These are phyloP conservation scores for Chloropsis hardwickii DNA, from an alignment of 2,113 vertebrate species.

Conservation along the genomic window DNA sequence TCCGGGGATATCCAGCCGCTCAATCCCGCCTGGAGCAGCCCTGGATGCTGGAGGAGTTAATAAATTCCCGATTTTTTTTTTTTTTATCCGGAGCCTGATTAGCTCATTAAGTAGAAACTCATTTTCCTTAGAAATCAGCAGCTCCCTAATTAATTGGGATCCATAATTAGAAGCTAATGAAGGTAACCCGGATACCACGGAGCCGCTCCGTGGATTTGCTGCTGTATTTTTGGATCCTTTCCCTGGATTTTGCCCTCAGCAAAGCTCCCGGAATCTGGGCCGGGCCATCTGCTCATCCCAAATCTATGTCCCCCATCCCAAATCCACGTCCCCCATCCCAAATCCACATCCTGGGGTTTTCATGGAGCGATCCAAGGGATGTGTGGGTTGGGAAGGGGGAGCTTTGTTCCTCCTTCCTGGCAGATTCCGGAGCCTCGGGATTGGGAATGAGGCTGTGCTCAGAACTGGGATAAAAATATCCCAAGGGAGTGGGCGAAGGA, in stretches of 20 bases:
- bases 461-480: background rate
- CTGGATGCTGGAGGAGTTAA: background rate
- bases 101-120: background rate
- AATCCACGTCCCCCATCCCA: background rate
- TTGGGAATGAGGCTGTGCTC: background rate
- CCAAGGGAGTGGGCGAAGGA: background rate
- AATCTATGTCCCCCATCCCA: background rate
- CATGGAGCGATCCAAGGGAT: accelerated
- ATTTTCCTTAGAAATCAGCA: conserved; percentile 35
- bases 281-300: background rate
- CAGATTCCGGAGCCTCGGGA: background rate
- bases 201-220: background rate
- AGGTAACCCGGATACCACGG: conserved; percentile 50
- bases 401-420: background rate
- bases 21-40: background rate
- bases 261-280: background rate
- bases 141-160: conserved; percentile 17
- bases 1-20: background rate
- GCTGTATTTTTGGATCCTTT: background rate
- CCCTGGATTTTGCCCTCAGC: background rate
- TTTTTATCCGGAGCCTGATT: background rate
- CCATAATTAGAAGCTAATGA: conserved; percentile 38
- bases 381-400: background rate
- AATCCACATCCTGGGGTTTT: accelerated
- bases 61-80: background rate